phyloP scores from a whole-genome alignment of 2,888 invertebrate genomes.

The Enchytraeus crypticus region DNA sequence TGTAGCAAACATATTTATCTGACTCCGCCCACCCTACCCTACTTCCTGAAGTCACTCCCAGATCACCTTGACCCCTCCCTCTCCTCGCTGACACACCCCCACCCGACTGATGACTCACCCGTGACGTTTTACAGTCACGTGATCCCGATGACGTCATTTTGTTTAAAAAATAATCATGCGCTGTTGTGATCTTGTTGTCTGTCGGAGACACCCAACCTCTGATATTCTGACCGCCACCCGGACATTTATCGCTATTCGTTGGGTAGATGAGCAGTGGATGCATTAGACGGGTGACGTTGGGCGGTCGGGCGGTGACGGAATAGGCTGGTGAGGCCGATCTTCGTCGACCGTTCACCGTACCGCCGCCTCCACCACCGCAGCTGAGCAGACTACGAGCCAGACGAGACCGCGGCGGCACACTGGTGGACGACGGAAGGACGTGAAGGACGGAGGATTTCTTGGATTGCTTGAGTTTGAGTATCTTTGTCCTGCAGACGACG shows the following conservation, averaged over 20 bases:
- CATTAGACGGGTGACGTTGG: slow-evolving; percentile 4
- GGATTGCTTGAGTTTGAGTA: slow-evolving; percentile 61
- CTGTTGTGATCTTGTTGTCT: no score
- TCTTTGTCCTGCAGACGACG: slow-evolving; percentile 84
- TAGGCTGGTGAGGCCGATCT: neutral
- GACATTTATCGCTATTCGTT: neutral
- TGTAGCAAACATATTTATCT: no score
- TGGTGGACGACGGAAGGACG: neutral
- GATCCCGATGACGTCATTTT: no score
- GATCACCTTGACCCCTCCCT: no score
- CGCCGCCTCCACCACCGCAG: neutral
- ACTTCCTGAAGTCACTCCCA: no score
- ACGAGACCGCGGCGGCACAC: neutral
- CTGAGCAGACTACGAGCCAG: neutral
- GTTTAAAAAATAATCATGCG: no score
- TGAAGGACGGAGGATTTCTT: neutral
- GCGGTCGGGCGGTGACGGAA: neutral
- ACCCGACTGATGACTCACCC: no score
- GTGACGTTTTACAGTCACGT: no score
- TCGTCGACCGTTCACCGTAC: neutral
- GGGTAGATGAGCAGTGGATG: slow-evolving; percentile 10
- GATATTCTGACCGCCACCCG: neutral
- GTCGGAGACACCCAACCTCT: no score
- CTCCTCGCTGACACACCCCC: no score
- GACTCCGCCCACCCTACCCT: no score